phyloP scores from a whole-genome alignment of 2,888 invertebrate species.

The Odontothrips loti region DNA sequence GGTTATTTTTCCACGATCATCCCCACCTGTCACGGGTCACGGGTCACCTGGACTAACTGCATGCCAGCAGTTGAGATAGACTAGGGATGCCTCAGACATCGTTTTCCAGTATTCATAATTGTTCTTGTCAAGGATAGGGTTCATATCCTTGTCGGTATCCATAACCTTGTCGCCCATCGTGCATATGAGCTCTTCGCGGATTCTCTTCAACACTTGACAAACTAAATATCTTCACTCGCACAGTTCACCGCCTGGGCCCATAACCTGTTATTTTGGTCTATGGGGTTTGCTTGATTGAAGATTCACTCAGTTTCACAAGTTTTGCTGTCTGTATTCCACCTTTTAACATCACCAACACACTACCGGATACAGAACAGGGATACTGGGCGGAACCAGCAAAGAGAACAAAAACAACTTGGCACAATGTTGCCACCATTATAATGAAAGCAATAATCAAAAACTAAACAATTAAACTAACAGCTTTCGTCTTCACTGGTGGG shows the following conservation, averaged over 20 bases:
- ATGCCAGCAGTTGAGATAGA: background rate
- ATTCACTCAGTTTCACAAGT: background rate
- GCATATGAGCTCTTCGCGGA: background rate
- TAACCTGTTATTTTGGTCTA: background rate
- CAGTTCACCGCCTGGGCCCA: background rate
- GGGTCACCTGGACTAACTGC: background rate
- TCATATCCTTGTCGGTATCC: background rate
- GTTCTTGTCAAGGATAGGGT: background rate
- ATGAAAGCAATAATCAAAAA: no score
- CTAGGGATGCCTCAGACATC: background rate
- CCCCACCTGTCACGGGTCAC: no score
- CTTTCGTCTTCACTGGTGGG: no score
- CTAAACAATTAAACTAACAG: no score
- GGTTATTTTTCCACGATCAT: no score
- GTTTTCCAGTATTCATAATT: background rate
- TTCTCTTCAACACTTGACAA: background rate
- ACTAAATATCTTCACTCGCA: background rate
- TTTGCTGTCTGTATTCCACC: no score
- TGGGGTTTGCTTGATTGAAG: background rate
- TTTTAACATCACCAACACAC: no score
- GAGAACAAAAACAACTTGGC: no score
- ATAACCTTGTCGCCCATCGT: background rate
- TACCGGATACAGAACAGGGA: no score
- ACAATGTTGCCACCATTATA: no score
- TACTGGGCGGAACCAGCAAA: no score